Base-by-base conservation (phyloP, 2,888 invertebrate species). In the Cristatella mucedo region DNA sequence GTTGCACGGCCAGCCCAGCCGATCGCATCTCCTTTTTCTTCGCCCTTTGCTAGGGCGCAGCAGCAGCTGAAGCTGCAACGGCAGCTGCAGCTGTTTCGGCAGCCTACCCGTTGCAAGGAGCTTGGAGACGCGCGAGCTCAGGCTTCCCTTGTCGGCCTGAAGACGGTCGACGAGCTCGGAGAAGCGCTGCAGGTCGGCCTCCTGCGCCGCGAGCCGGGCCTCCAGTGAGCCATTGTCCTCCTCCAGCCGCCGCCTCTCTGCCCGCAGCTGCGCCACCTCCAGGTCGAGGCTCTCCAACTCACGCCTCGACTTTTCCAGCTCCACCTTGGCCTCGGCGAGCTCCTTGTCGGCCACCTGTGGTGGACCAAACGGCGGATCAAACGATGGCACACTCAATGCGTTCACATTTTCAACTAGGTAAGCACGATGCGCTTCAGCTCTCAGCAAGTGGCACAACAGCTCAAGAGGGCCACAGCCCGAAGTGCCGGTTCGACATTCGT, bases 111-210 rank as follows among this genome's bases (percentile, higher is more conserved):
- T 63, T 19, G 56, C 51, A 38, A 54, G 56, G 15, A 64, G 53
- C 50, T 63, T 63, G 44, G 57, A 59, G 36, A 57, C 54, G 19
- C 61, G 46, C 41, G 54, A 53, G 22, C 52, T 53, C 16, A 66
- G 52, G 20, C 57, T 48, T 31, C 53, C 51, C 47, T 66, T 65
- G 38, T 65, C 65, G 24, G 60, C 60, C 21, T 59, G 57, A 4
- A 63, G 47, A 40, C 57, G 51, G 42, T 57, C 57, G 29, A 63
- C 46, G 26, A 65, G 44, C 29, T 57, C 56, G 32, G 60, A 57
- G 16, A 63, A 47, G 20, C 53, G 46, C 26, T 52, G 41, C 9
- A 52, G 45, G 40, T 59, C 57, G 2, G 50, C 51, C 19, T 52
- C 49, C 43, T 58, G 54, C 0, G 51, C 44, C 4, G 49, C 43